Base-by-base conservation (phyloP, 2,113 vertebrate species). In the Engraulis encrasicolus region DNA sequence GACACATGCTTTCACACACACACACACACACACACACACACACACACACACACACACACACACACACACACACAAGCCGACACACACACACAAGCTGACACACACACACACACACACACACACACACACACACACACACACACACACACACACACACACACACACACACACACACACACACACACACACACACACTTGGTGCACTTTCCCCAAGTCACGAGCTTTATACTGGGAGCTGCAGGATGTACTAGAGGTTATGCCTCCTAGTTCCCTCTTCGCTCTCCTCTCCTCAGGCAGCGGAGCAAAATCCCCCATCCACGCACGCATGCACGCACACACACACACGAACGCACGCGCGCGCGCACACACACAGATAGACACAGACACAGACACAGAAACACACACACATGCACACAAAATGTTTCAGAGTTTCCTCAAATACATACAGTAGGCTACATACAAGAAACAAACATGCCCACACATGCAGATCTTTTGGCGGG, bases 241-340 rank as follows among this genome's bases (percentile, higher is more conserved):
- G 66, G 66, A 74, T 74, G 66, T 74, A 74, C 66, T 74, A 34
- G 66, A 74, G 66, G 66, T 74, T 74, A 74, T 74, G 66, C 27
- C 23, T 31, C 23, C 27, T 14, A 66, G 58, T 31, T 74, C 66
- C 66, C 66, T 74, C 66, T 74, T 74, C 5, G 12, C 66, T n/a
- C n/a, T n/a, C n/a, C n/a, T n/a, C n/a, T n/a, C n/a, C n/a, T n/a
- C n/a, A n/a, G 40, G 9, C 66, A 74, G 27, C 23, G 27, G 66
- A 27, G 66, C 66, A 74, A 74, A 74, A 31, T 31, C 27, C 31
- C 11, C 27, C 66, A 74, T 31, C 27, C 9, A 61, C 58, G 31
- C 58, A 66, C 1, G 31, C 23, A 23, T 2, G 27, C 50, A 61
- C 54, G 23, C 58, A 66, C n/a, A 23, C 58, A 23, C 3, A n/a